These are phyloP conservation scores for Peromyscus polionotus DNA, from an alignment of 2,113 vertebrate species.

Conservation along the genomic window DNA sequence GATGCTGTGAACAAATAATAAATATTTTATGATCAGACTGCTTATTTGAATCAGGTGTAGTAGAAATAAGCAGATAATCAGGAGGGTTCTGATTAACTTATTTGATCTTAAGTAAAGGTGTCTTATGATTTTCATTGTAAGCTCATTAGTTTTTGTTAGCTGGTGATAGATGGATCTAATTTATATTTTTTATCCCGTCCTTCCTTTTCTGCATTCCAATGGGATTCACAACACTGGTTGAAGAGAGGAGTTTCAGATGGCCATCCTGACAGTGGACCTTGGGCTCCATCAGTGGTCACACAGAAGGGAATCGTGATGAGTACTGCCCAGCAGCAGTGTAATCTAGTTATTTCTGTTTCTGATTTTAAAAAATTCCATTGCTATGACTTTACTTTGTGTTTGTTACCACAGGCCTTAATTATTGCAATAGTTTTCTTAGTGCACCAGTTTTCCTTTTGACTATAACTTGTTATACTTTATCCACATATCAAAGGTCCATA, in stretches of 20 bases:
- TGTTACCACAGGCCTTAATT: not conserved
- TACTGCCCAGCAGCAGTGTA: not conserved
- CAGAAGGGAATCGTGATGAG: not conserved
- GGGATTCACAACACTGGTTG: not conserved
- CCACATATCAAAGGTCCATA: not conserved
- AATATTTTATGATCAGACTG: conserved; percentile 23
- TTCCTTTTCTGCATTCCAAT: not conserved
- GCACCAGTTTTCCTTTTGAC: conserved; percentile 13
- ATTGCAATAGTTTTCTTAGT: not conserved
- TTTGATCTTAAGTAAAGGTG: conserved; percentile 33
- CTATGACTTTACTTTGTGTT: not conserved
- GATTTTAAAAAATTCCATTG: not conserved
- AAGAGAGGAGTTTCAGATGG: conserved; percentile 14
- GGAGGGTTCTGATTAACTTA: conserved; percentile 16
- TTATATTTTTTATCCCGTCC: not conserved
- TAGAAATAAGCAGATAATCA: conserved; percentile 13
- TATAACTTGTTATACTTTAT: not conserved
- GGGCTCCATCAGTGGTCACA: not conserved
- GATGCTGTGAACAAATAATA: not conserved
- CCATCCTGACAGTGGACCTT: not conserved
- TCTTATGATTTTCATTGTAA: conserved; percentile 51
- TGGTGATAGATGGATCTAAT: not conserved
- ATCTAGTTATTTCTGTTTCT: not conserved
- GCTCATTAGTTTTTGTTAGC: conserved; percentile 11
- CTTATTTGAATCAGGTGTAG: conserved; percentile 29